phyloP scores from a whole-genome alignment of 2,113 vertebrate species.

The Connochaetes taurinus region DNA sequence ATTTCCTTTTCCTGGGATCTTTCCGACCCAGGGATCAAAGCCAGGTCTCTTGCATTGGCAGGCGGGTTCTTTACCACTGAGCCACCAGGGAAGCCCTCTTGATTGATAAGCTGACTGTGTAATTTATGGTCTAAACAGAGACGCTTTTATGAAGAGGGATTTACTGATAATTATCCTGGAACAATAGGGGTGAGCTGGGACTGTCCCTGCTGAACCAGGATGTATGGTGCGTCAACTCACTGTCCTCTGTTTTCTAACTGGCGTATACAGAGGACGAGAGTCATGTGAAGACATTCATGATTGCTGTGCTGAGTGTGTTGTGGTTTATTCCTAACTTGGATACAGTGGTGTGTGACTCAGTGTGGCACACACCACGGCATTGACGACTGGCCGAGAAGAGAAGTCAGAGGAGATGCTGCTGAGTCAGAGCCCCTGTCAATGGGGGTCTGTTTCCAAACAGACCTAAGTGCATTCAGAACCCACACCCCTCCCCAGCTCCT shows the following conservation, averaged over 20 bases:
- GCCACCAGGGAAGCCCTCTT: background rate
- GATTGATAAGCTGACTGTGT: background rate
- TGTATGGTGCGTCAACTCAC: background rate
- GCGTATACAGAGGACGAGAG: background rate
- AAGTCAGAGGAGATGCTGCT: slow-evolving; percentile 68
- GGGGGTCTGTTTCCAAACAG: slow-evolving; percentile 68
- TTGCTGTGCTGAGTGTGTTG: slow-evolving; percentile 51
- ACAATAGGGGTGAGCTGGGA: background rate
- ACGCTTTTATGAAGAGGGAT: background rate
- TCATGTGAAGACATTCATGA: background rate
- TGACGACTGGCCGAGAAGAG: slow-evolving; percentile 65
- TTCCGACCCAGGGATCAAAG: background rate
- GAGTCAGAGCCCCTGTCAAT: slow-evolving; percentile 78
- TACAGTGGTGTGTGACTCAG: slow-evolving; percentile 33
- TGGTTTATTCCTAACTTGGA: slow-evolving; percentile 33
- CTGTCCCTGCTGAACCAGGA: background rate
- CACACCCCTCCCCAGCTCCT: slow-evolving; percentile 14
- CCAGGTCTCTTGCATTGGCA: background rate
- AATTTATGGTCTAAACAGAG: background rate
- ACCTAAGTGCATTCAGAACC: slow-evolving; percentile 24
- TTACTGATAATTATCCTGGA: background rate
- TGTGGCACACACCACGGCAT: slow-evolving; percentile 65
- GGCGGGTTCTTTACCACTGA: background rate
- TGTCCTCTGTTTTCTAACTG: background rate
- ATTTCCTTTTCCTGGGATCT: background rate